Evolutionary conservation across 2,888 invertebrate genomes (phyloP), one percentile per base, ranked within the genome.

Genomic region (Plemyria rubiginata): DNA sequence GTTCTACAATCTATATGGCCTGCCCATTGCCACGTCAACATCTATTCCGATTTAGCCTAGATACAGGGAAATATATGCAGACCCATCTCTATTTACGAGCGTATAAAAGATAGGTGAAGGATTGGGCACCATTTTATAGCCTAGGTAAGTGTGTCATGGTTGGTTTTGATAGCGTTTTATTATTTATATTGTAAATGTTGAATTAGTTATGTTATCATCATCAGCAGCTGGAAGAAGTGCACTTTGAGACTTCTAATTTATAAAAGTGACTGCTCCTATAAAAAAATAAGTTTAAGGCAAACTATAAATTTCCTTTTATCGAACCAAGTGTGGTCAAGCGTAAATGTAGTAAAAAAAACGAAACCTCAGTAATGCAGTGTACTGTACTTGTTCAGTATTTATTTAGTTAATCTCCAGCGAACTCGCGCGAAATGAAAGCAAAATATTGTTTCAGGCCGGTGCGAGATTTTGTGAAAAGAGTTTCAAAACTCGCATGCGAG

Each of bases 361-460:
- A 36, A 7, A 15, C 5, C 32, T 15, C 15, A 50, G 15, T 36
- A 11, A 15, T 54, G 54, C 45, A 2, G 15, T n/a, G 50, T 9
- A 45, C 3, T 45, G 36, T 16, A 36, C 45, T 9, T 32, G 16
- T 4, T 11, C 60, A 57, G 62, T 66, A 65, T 68, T 69, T 69
- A 73, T 71, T 73, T 71, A 67, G 70, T 58, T 75, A 77, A 77
- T 76, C 72, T 63, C 62, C 58, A 65, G 32, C 65, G 60, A 68
- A 66, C 66, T 67, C 52, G 61, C 63, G 68, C 68, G 41, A 71
- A 75, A 80, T 80, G 73, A 72, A 78, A 80, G 75, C 75, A 78
- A 75, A 80, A 80, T 76, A 80, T 80, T 78, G 68, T 75, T 79
- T 73, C 72, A 75, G 73, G 72, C 65, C 29, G 48, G 9, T 57